These are phyloP conservation scores for Gallinago nigripennis DNA, from an alignment of 2,797 vertebrate genomes.

Conservation along the genomic window DNA sequence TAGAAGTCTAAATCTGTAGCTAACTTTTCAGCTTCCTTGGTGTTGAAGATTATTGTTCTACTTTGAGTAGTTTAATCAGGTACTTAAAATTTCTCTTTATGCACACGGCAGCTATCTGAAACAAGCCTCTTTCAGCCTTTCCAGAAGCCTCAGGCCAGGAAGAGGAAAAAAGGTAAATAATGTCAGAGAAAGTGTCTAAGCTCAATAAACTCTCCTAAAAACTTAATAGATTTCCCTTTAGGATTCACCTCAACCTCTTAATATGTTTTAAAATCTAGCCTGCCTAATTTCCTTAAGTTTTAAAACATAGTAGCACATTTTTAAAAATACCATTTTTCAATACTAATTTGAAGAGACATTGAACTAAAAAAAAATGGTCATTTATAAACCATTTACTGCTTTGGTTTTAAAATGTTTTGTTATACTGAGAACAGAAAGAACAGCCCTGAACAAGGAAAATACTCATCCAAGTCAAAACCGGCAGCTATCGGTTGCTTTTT, in stretches of 20 bases:
- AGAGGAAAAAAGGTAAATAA: constrained; percentile 15
- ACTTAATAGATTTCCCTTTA: not conserved
- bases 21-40: not conserved
- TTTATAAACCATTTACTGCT: not conserved
- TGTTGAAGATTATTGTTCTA: not conserved
- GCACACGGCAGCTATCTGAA: not conserved
- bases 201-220: not conserved
- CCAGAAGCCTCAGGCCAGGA: not conserved
- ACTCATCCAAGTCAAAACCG: not conserved
- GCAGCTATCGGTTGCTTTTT: not conserved
- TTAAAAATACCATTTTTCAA: not conserved
- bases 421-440: not conserved
- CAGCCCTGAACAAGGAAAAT: not conserved
- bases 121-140: not conserved
- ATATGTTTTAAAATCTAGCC: not conserved
- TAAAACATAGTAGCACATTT: not conserved
- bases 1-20: not conserved
- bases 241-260: not conserved
- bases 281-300: not conserved
- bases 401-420: not conserved
- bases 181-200: not conserved
- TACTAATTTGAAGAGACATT: not conserved
- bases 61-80: not conserved
- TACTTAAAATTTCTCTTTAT: not conserved
- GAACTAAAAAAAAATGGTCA: not conserved